A percentile compares a stretch with the other conserved stretches of the same genome.
These are phyloP conservation scores for Apamea monoglypha DNA, from an alignment of 2,888 invertebrate species.

Conservation along the genomic window DNA sequence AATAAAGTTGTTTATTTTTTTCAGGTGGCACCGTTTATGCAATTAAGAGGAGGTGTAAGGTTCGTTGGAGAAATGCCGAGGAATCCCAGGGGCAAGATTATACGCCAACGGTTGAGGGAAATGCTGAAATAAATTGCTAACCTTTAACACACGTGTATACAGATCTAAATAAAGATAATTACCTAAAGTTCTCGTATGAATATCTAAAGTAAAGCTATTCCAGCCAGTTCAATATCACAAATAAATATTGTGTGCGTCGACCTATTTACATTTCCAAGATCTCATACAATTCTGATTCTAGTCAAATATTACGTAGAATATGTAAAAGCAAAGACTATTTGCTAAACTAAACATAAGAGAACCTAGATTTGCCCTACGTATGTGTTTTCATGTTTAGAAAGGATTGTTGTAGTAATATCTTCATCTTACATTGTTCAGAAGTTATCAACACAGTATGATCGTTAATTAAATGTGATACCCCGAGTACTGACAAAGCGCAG, in stretches of 20 bases:
- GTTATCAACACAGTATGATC: slow-evolving; percentile 55
- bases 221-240: slow-evolving; percentile 30
- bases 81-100: slow-evolving; percentile 93
- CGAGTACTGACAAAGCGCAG: slow-evolving; percentile 57
- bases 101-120: slow-evolving; percentile 90
- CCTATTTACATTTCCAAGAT: slow-evolving; percentile 51
- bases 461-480: slow-evolving; percentile 61
- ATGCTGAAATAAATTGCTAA: slow-evolving; percentile 75
- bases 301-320: slow-evolving; percentile 56
- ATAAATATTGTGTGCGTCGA: slow-evolving; percentile 42
- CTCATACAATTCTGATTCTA: slow-evolving; percentile 55
- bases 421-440: slow-evolving; percentile 46
- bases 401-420: slow-evolving; percentile 32
- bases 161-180: slow-evolving; percentile 42
- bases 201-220: slow-evolving; percentile 26
- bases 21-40: slow-evolving; percentile 91
- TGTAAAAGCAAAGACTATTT: slow-evolving; percentile 56
- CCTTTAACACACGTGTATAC: slow-evolving; percentile 15
- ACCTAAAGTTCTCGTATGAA: slow-evolving; percentile 29
- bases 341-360: slow-evolving; percentile 55
- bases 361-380: slow-evolving; percentile 41
- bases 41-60: slow-evolving; percentile 92
- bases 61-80: slow-evolving; percentile 92
- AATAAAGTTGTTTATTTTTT: slow-evolving; percentile 63
- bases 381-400: slow-evolving; percentile 32